phyloP scores from a whole-genome alignment of 2,888 invertebrate species.

The Rutpela maculata region DNA sequence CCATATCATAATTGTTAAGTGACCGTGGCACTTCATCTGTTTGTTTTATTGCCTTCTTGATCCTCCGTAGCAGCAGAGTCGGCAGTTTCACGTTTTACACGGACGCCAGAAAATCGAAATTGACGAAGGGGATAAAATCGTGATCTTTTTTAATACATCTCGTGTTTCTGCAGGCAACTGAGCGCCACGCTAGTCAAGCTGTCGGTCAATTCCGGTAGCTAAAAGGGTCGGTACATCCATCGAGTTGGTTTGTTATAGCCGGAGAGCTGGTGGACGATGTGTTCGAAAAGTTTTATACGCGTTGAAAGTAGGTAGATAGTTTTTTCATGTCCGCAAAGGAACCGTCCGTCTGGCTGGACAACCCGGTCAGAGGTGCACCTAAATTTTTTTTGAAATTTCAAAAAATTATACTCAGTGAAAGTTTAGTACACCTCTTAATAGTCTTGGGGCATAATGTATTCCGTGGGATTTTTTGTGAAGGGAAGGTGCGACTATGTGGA shows the following conservation, averaged over 20 bases:
- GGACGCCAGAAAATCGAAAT: conserved; percentile 16
- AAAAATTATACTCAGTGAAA: too few relatives aligned
- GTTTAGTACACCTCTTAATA: too few relatives aligned
- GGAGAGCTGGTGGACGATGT: too few relatives aligned
- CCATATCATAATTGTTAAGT: conserved; percentile 10
- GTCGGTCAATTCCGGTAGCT: conserved; percentile 13
- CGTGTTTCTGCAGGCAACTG: conserved; percentile 34
- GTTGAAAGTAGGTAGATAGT: too few relatives aligned
- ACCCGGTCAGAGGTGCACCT: too few relatives aligned
- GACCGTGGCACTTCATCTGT: conserved; percentile 20
- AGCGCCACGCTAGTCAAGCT: conserved; percentile 17
- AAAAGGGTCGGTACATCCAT: conserved; percentile 22
- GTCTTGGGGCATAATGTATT: too few relatives aligned
- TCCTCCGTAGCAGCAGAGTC: conserved; percentile 12
- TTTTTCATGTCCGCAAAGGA: too few relatives aligned
- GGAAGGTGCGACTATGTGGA: too few relatives aligned
- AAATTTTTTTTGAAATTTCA: too few relatives aligned
- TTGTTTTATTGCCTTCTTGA: conserved; percentile 24
- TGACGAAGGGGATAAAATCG: conserved; percentile 33
- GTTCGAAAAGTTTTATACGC: too few relatives aligned
- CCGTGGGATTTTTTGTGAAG: too few relatives aligned
- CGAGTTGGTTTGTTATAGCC: conserved; percentile 10
- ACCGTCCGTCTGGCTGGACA: too few relatives aligned
- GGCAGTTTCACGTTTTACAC: conserved; percentile 22
- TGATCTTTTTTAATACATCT: conserved; percentile 55